Base-by-base conservation (phyloP, 53 echinoderm and acorn worm species). In the Pentamera pediparva region DNA sequence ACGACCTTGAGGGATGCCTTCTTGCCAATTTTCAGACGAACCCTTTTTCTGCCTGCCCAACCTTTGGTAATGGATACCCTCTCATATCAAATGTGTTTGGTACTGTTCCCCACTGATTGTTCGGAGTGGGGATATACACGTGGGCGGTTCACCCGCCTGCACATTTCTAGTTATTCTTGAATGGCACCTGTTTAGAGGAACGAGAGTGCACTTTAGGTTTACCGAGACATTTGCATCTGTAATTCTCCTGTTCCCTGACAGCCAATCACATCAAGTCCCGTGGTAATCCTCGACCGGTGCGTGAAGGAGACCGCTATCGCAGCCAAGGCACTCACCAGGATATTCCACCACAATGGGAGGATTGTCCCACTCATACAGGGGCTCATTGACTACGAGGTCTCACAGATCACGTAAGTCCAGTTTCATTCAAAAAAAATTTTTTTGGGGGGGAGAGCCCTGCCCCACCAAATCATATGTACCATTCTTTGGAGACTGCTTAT, bases 201-300 rank as follows among this genome's bases (percentile, higher is more conserved):
- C 24, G 52, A 21, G 19, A 10, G 13, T 51, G 19, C 5, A 21
- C 24, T 51, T 6, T 51, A 24, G 8, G 5, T 12, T 51, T 21
- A 52, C 19, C 20, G 15, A 17, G 15, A 3, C 28, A 7, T 30
- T 24, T 59, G 17, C 5, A 59, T 31, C 31, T 32, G 31, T 26
- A 59, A 31, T 64, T 52, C 2, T 7, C 64, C 13, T 62, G 7
- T 43, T 29, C 28, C 29, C 25, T 35, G 48, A 15, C 76, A 98
- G 98, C 91, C 91, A 4, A 85, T 82, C 32, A 81, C 98, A 21
- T 86, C 98, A 57, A 98, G 91, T 76, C 83, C 88, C 17, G 86
- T 86, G 25, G 69, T 92, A 31, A 85, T 98, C 43, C 78, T 98
- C 17, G 91, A 91, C 10, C 79, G 89, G 47, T 84, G 91, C 34